A percentile compares a stretch with the other conserved stretches of the same genome.
These are phyloP conservation scores for Yponomeuta evonymella DNA, from an alignment of 2,888 invertebrate species.

Conservation along the genomic window DNA sequence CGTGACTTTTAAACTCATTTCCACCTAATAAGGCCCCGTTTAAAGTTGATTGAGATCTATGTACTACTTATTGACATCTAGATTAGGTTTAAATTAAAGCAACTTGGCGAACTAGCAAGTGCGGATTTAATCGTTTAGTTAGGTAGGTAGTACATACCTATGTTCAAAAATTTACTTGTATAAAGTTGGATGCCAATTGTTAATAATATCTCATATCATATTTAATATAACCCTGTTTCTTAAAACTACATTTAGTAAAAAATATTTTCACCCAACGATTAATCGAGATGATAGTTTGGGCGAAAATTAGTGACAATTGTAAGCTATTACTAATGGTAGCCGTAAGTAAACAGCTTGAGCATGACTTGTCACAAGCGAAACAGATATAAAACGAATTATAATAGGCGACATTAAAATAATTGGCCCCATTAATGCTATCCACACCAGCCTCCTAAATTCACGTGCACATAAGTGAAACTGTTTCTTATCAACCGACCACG, in stretches of 20 bases:
- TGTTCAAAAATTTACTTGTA: too few species aligned
- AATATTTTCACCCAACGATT: too few species aligned
- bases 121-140: background rate
- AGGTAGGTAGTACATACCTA: too few species aligned
- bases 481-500: conserved; percentile 6
- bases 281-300: too few species aligned
- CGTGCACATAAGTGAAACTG: conserved; percentile 1
- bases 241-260: too few species aligned
- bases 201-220: background rate
- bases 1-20: conserved; percentile 1
- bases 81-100: background rate
- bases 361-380: background rate
- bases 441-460: conserved; percentile 6
- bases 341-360: background rate
- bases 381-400: conserved; percentile 14
- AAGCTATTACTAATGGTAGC: too few species aligned
- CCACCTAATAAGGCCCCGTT: background rate
- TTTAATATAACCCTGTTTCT: background rate
- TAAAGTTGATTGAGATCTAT: background rate
- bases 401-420: conserved; percentile 14
- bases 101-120: background rate
- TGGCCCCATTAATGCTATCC: background rate
- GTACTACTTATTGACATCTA: background rate
- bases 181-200: background rate
- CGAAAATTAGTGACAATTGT: too few species aligned